Evolutionary conservation across 2,797 vertebrate genomes (phyloP), one percentile per base, ranked within the genome.

Genomic region (Rhynchonycteris naso): DNA sequence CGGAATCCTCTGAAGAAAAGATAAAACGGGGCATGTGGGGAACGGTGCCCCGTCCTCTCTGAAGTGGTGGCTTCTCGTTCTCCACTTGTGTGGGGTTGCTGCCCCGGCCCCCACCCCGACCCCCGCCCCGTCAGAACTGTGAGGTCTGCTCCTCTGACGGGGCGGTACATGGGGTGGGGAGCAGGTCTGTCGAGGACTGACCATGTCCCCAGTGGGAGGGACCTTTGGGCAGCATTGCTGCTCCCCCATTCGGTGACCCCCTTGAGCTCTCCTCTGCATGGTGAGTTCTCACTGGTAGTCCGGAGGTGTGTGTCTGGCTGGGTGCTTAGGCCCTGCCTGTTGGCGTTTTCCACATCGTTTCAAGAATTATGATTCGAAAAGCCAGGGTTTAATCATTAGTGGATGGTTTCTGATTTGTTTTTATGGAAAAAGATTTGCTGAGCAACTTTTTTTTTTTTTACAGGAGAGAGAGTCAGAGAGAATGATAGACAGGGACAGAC

Each of bases 1-100:
- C 94, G 86, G 87, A 93, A 78, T 71, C 97, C 97, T 98, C 96
- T 59, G 80, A 83, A 97, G 87, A 85, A 15, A n/a, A 66, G 43
- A n/a, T 93, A 52, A 72, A 92, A 65, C 13, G 58, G n/a, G 63
- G 4, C 3, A 1, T 26, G 56, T 91, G 90, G 90, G 19, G 96
- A 84, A 13, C 9, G 84, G 7, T 0, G 4, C 2, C 24, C 18
- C 0, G 7, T 21, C 76, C 54, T 22, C n/a, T 68, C 22, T 75
- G 7, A 11, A 43, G 2, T 0, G 10, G 10, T 24, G 10, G 30
- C 50, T 69, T 26, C 47, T 19, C 0, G 4, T 14, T 74, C 59
- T 43, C 1, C 26, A 59, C n/a, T n/a, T 30, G n/a, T 47, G 1
- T 11, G 65, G 13, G 14, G 21, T 6, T 4, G 35, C 35, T 33